These are phyloP conservation scores for Drosophila santomea DNA, from an alignment of 1,140 invertebrate species.

Conservation along the genomic window DNA sequence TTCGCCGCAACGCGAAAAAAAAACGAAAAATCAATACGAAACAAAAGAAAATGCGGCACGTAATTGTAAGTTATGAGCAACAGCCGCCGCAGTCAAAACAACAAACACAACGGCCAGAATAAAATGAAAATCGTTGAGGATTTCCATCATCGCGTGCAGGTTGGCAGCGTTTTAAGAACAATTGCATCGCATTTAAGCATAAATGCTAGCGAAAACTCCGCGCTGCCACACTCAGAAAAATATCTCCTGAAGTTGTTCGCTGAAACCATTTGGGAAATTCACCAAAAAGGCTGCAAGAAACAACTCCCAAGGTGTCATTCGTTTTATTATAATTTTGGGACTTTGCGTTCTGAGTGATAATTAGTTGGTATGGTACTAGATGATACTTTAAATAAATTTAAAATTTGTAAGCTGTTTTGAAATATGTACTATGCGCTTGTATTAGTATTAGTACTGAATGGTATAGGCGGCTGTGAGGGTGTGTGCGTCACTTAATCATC, in stretches of 20 bases:
- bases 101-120: constrained; percentile 19
- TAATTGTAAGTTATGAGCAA: constrained; percentile 49
- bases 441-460: constrained; percentile 6
- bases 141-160: constrained; percentile 75
- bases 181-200: constrained; percentile 77
- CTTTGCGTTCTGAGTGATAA: no score
- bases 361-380: no score
- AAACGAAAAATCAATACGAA: constrained; percentile 45
- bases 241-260: not conserved
- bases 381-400: no score
- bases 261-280: not conserved
- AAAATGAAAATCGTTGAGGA: constrained; percentile 70
- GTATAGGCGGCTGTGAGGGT: constrained; percentile 19
- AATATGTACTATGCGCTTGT: no score
- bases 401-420: not conserved
- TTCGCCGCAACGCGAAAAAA: not conserved
- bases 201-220: constrained; percentile 72
- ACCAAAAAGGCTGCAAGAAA: not conserved
- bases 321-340: no score
- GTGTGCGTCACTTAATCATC: constrained; percentile 72
- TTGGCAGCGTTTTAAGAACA: constrained; percentile 70
- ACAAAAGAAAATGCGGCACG: constrained; percentile 48
- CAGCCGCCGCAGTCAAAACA: constrained; percentile 2
- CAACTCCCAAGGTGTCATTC: no score
- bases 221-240: constrained; percentile 7